Percentiles rank a stretch among this genome's conserved stretches.
phyloP scores from a whole-genome alignment of 1,140 invertebrate species.

The Hyles vespertilio region DNA sequence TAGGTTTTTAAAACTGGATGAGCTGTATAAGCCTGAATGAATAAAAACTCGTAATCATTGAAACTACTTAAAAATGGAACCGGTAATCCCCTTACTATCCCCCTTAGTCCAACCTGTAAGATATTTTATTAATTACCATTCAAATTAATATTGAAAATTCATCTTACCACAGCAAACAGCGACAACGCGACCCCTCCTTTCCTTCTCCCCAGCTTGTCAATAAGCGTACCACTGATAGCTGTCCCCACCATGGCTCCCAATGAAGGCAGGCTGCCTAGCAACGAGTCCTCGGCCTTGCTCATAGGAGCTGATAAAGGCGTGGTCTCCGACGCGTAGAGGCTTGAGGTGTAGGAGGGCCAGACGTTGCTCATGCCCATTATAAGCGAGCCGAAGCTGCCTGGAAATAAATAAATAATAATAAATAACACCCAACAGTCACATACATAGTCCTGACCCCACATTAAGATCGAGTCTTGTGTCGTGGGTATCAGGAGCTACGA shows the following conservation, averaged over 20 bases:
- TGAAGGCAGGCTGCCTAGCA: slow-evolving; percentile 61
- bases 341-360: slow-evolving; percentile 49
- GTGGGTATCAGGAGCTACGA: too few species aligned
- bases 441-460: too few species aligned
- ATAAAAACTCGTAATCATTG: too few species aligned
- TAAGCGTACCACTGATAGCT: slow-evolving; percentile 59
- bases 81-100: too few species aligned
- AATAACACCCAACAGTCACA: too few species aligned
- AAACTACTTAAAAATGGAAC: too few species aligned
- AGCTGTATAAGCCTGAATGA: too few species aligned
- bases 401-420: slow-evolving; percentile 15
- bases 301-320: slow-evolving; percentile 35
- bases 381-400: slow-evolving; percentile 34
- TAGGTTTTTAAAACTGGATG: too few species aligned
- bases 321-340: slow-evolving; percentile 23
- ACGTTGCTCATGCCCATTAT: slow-evolving; percentile 35
- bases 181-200: slow-evolving; percentile 67
- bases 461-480: too few species aligned
- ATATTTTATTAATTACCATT: slow-evolving; percentile 7
- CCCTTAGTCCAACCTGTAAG: too few species aligned
- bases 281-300: slow-evolving; percentile 29
- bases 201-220: slow-evolving; percentile 78
- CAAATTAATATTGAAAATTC: neutral
- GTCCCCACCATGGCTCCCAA: slow-evolving; percentile 72
- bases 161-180: slow-evolving; percentile 73